phyloP scores from a whole-genome alignment of 2,797 vertebrate genomes.

The Anas bahamensis region DNA sequence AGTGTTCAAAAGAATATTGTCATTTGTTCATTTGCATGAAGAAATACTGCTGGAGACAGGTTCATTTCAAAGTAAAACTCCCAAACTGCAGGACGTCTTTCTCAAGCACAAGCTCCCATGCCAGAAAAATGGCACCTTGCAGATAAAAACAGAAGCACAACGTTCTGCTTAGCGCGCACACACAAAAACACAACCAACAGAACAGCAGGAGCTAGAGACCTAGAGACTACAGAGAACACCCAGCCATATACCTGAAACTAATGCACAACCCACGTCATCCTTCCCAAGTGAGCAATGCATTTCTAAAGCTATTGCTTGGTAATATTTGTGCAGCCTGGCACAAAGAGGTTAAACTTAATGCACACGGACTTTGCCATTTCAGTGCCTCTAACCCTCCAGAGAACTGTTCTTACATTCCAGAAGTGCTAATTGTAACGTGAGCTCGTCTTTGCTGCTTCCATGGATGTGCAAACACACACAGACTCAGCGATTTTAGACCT shows the following conservation, averaged over 20 bases:
- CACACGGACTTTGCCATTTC: not conserved
- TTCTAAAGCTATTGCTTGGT: not conserved
- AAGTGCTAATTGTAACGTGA: not conserved
- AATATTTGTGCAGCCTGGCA: not conserved
- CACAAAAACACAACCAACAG: not conserved
- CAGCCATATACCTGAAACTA: not conserved
- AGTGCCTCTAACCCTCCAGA: not conserved
- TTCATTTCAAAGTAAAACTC: not conserved
- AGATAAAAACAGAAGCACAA: not conserved
- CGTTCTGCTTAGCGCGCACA: not conserved
- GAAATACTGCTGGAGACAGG: not conserved
- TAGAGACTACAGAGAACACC: not conserved
- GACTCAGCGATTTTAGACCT: not conserved
- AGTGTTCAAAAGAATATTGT: not conserved
- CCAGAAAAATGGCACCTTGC: not conserved
- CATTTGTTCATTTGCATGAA: not conserved
- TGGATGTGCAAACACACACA: not conserved
- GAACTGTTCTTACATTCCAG: not conserved
- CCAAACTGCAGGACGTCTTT: not conserved
- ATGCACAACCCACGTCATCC: rapidly evolving
- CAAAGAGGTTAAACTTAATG: not conserved
- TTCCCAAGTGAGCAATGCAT: not conserved
- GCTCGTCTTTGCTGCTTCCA: not conserved
- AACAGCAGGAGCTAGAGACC: not conserved
- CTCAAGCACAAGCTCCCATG: not conserved